Evolutionary conservation across 2,888 invertebrate species (phyloP), one percentile per base, ranked within the genome.

Genomic region (Eupeodes latifasciatus): DNA sequence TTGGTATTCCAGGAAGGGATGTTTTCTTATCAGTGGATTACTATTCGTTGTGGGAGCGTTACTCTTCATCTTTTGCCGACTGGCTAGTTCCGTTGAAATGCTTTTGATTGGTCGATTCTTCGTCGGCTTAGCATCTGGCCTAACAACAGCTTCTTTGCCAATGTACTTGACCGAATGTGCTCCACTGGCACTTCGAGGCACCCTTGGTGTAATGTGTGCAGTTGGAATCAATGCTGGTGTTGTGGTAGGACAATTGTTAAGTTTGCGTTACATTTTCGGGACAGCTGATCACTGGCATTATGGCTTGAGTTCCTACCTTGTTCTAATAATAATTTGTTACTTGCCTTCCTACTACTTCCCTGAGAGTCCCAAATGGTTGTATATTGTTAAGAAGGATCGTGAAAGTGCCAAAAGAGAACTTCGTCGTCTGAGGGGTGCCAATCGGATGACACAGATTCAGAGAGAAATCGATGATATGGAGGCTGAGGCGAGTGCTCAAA

Each of bases 101-200:
- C 94, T 98, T 61, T 93, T 98, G 49, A 86, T 96, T 62, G 98
- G 97, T 7, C 94, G 98, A 91, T 93, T 98, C 83, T 91, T 98
- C 59, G 96, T 97, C 76, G 98, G 98, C 36, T 92, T 97, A 61
- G 94, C 96, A 85, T 95, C 96, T 91, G 97, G 98, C 89, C 94
- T 99, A 55, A 96, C 97, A 75, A 98, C 98, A 34, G 96, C 97
- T 90, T 95, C 97, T 81, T 95, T 98, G 89, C 98, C 99, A 0
- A 97, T 98, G 96, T 99, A 98, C 93, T 94, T 99, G 91, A 96
- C 97, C 0, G 99, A 99, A 94, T 94, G 98, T 89, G 96, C 98
- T 0, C 98, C 99, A 0, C 90, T 95, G 1, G 94, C 94, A 7
- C 94, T 98, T 49, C 95, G 97, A n/a, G 98, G 98, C 11, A 95